Conservation (phyloP, 2,888 invertebrate genomes). For the Nymphalis urticae region DNA sequence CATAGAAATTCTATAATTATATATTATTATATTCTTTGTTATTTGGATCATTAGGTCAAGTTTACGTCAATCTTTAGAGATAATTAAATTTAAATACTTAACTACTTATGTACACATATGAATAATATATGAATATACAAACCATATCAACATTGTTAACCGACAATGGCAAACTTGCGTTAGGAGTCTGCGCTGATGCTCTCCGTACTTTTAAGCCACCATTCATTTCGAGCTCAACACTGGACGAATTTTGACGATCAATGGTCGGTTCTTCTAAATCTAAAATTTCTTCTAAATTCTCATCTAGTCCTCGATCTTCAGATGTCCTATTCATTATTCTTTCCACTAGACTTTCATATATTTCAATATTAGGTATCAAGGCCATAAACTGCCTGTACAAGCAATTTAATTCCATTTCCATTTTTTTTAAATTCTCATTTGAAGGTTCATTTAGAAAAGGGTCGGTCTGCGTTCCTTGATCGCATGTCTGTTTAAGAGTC, state of each 20-base stretch:
- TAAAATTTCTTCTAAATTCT: constrained; percentile 16
- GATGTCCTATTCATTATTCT: constrained; percentile 25
- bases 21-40: too few relatives aligned
- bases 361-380: constrained; percentile 43
- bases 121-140: constrained; percentile 26
- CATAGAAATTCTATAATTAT: too few relatives aligned
- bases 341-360: constrained; percentile 30
- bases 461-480: too few relatives aligned
- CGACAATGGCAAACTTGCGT: constrained; percentile 40
- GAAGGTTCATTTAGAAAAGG: too few relatives aligned
- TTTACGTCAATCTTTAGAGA: too few relatives aligned
- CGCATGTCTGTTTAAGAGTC: too few relatives aligned
- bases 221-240: constrained; percentile 23
- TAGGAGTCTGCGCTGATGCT: constrained; percentile 62
- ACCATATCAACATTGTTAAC: constrained; percentile 50
- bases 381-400: constrained; percentile 50
- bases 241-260: constrained; percentile 26
- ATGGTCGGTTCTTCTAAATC: constrained; percentile 29
- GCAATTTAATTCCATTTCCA: constrained; percentile 48
- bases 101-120: too few relatives aligned
- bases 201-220: constrained; percentile 51
- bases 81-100: too few relatives aligned
- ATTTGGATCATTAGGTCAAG: too few relatives aligned
- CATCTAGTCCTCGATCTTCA: constrained; percentile 14
- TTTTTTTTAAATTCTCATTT: constrained; percentile 47